These are phyloP conservation scores for Sylvilagus floridanus DNA, from an alignment of 2,797 vertebrate genomes.

Conservation along the genomic window DNA sequence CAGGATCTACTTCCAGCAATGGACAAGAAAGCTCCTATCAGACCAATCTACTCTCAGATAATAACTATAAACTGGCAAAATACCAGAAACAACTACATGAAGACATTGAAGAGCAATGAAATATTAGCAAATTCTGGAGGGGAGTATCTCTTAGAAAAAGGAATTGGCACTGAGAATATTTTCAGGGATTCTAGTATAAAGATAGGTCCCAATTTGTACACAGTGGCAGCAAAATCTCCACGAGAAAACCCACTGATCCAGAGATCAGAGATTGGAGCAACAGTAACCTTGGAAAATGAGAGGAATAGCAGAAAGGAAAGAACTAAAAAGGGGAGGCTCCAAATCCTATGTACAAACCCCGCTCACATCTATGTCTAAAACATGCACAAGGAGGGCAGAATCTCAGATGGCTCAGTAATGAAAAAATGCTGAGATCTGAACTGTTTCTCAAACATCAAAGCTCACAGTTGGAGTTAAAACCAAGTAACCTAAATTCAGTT, in stretches of 20 bases:
- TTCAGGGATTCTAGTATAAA: background rate
- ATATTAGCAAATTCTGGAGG: background rate
- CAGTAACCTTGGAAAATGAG: background rate
- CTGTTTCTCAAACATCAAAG: background rate
- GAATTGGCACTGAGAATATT: background rate
- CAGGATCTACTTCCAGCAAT: background rate
- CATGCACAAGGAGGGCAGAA: background rate
- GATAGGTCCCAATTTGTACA: background rate
- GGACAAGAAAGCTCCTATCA: background rate
- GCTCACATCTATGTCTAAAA: background rate
- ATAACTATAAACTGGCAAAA: background rate
- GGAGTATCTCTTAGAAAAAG: background rate
- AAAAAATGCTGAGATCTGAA: background rate
- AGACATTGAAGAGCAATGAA: background rate
- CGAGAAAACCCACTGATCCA: background rate
- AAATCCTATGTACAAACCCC: background rate
- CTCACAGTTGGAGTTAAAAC: background rate
- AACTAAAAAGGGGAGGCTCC: background rate
- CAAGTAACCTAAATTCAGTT: background rate
- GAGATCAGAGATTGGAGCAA: background rate
- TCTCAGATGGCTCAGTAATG: background rate
- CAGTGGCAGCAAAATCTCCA: background rate
- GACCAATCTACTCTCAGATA: background rate
- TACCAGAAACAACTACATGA: background rate
- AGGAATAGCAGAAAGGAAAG: background rate